Conservation (phyloP, 2,797 vertebrate genomes). For the Micromesistius poutassou region DNA sequence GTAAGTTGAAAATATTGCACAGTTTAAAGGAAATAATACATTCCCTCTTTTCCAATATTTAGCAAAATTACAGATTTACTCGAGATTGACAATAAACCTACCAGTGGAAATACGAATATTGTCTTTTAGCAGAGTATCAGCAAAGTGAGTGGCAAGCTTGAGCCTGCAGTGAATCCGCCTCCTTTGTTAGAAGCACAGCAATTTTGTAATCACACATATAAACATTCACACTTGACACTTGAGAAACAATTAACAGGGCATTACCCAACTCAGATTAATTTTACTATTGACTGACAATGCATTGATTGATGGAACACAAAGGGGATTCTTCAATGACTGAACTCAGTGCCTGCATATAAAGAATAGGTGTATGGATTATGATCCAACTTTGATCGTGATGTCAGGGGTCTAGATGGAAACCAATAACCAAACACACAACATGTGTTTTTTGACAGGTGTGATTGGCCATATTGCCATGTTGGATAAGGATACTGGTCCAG, state of each 20-base stretch:
- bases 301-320: background rate
- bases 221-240: slow-evolving; percentile 2
- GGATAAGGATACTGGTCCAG: background rate
- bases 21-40: slow-evolving; percentile 44
- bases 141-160: background rate
- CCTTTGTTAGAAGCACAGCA: background rate
- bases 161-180: background rate
- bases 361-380: background rate
- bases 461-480: background rate
- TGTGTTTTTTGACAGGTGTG: background rate
- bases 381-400: slow-evolving; percentile 1
- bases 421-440: background rate
- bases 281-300: background rate
- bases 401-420: background rate
- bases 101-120: background rate
- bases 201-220: background rate
- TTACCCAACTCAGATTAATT: background rate
- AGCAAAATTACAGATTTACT: background rate
- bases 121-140: background rate
- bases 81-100: background rate
- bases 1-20: slow-evolving; percentile 43
- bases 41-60: background rate
- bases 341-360: background rate
- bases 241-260: background rate
- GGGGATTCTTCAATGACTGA: background rate